These are phyloP conservation scores for Erythrolamprus reginae DNA, from an alignment of 2,113 vertebrate genomes.

Conservation along the genomic window DNA sequence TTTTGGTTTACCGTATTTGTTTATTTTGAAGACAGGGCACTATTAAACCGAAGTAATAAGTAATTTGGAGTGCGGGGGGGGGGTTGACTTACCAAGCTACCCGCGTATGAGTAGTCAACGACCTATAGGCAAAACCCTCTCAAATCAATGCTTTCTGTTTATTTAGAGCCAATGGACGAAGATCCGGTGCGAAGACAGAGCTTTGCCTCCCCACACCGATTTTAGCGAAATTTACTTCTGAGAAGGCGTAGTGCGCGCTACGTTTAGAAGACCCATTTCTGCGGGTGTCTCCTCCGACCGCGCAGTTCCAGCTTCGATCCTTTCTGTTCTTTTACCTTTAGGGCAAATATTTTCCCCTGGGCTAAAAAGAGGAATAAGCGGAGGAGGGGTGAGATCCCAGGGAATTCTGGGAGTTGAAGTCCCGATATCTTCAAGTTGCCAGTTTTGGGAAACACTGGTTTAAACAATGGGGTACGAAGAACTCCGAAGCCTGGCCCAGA, in stretches of 20 bases:
- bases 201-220: slow-evolving; percentile 46
- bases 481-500: not conserved
- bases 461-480: not conserved
- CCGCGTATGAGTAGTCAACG: slow-evolving; percentile 43
- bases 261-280: not conserved
- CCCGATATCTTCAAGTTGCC: too few species aligned
- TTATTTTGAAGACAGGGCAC: not conserved
- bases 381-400: not conserved
- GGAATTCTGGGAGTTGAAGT: too few species aligned
- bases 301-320: slow-evolving; percentile 4
- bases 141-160: slow-evolving; percentile 73
- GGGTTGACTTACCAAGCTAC: not conserved
- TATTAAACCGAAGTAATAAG: not conserved
- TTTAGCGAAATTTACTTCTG: not conserved
- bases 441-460: too few species aligned
- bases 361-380: slow-evolving; percentile 22
- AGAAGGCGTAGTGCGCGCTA: not conserved
- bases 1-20: not conserved
- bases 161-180: slow-evolving; percentile 65
- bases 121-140: slow-evolving; percentile 66
- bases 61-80: not conserved
- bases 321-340: slow-evolving; percentile 42
- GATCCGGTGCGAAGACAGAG: slow-evolving; percentile 58
- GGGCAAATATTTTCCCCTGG: slow-evolving; percentile 44
- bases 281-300: not conserved